Percentiles rank a stretch among this genome's conserved stretches.
Evolutionary conservation across 2,113 vertebrate genomes (phyloP).

Genomic region (Neoarius graeffei): DNA sequence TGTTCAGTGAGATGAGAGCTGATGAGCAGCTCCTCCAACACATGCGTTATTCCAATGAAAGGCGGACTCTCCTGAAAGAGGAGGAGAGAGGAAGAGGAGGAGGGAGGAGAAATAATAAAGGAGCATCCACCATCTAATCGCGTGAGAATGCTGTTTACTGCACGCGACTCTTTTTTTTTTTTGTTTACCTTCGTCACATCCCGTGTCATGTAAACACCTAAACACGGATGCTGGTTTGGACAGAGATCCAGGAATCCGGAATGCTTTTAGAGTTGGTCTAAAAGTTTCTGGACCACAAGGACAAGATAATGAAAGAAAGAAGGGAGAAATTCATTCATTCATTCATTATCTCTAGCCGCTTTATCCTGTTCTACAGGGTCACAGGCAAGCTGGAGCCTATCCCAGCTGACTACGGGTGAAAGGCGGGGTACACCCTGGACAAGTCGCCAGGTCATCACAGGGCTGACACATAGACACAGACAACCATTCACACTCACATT

Average conservation of each 20-base stretch:
- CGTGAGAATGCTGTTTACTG: not conserved
- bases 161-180: not conserved
- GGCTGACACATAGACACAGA: no score
- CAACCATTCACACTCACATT: no score
- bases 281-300: not conserved
- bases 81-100: not conserved
- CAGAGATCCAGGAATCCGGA: no score
- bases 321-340: no score
- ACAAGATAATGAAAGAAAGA: no score
- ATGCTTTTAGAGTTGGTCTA: not conserved
- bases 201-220: constrained; percentile 1
- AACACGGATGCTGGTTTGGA: not conserved
- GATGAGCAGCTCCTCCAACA: constrained; percentile 28
- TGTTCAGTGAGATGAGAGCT: not conserved
- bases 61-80: constrained; percentile 31
- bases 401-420: no score
- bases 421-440: no score
- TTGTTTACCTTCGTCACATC: constrained; percentile 9
- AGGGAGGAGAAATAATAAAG: not conserved
- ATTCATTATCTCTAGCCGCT: no score
- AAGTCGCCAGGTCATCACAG: no score
- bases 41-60: constrained; percentile 40
- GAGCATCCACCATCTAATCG: not conserved
- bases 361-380: no score
- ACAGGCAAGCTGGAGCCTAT: no score